Conservation (phyloP, 2,797 vertebrate genomes). For the Halcyon badia region DNA sequence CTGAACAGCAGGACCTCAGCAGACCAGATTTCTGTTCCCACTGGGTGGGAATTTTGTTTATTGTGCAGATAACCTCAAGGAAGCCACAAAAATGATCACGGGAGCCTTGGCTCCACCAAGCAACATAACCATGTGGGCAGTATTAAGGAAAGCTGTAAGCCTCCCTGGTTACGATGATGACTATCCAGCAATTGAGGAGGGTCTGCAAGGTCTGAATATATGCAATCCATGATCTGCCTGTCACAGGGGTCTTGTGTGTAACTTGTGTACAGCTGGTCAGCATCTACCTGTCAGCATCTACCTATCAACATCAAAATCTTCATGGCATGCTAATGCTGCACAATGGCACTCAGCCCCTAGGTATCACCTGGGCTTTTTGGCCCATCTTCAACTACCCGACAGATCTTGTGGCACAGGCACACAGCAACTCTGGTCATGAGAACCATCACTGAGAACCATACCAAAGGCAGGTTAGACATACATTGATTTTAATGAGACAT, state of each 20-base stretch:
- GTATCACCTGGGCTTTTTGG: not conserved
- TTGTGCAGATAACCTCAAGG: not conserved
- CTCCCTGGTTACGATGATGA: not conserved
- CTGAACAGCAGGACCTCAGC: not conserved
- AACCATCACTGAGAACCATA: not conserved
- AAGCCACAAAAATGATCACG: not conserved
- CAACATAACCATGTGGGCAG: not conserved
- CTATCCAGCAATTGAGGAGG: not conserved
- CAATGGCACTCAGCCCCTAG: not conserved
- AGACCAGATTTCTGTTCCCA: not conserved
- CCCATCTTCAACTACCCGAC: not conserved
- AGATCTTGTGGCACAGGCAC: not conserved
- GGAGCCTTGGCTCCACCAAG: not conserved
- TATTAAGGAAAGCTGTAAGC: not conserved
- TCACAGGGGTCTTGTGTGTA: not conserved
- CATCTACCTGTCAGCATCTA: too few species aligned
- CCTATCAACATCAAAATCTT: not conserved
- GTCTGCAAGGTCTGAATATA: not conserved
- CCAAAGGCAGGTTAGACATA: not conserved
- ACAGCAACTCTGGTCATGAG: not conserved
- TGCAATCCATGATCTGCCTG: not conserved
- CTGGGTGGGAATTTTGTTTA: not conserved
- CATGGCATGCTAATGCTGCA: not conserved
- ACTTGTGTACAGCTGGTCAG: not conserved
- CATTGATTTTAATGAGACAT: not conserved